These are phyloP conservation scores for Cephus pulcher DNA, from an alignment of 2,888 invertebrate species.

Conservation along the genomic window DNA sequence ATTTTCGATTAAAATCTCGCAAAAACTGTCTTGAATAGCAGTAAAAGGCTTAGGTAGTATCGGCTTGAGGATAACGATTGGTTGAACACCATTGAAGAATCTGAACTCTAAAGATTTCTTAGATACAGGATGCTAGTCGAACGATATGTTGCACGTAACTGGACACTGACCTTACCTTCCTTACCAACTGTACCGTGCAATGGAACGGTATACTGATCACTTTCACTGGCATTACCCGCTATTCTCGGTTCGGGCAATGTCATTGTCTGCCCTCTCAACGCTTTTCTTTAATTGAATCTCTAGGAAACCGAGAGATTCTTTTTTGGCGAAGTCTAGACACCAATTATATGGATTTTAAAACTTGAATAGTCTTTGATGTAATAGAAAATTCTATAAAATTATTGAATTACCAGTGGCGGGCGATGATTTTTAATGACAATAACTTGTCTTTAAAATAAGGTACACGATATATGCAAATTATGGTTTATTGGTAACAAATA, in stretches of 20 bases:
- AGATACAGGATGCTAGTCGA: slow-evolving; percentile 1
- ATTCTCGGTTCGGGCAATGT: slow-evolving; percentile 19
- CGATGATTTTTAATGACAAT: too few relatives aligned
- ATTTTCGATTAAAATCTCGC: not conserved
- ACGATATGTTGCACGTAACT: slow-evolving; percentile 38
- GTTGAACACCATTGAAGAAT: not conserved
- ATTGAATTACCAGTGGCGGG: too few relatives aligned
- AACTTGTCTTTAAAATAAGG: too few relatives aligned
- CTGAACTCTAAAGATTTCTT: not conserved
- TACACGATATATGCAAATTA: slow-evolving; percentile 2
- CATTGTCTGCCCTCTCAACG: slow-evolving; percentile 6
- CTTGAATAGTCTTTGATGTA: too few relatives aligned
- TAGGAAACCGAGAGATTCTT: too few relatives aligned
- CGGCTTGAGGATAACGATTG: not conserved
- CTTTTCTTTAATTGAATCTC: not conserved
- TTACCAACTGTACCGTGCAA: slow-evolving; percentile 29
- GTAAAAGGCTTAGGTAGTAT: not conserved
- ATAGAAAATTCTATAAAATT: too few relatives aligned
- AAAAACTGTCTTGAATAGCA: not conserved
- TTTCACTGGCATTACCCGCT: slow-evolving; percentile 46
- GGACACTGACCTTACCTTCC: slow-evolving; percentile 45
- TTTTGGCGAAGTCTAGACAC: too few relatives aligned
- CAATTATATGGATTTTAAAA: too few relatives aligned
- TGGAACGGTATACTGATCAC: slow-evolving; percentile 29
- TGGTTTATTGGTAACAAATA: slow-evolving; percentile 18